Evolutionary conservation across 35 echinoderm and acorn worm species (phyloP).

Genomic region (Hemicentrotus pulcherrimus): DNA sequence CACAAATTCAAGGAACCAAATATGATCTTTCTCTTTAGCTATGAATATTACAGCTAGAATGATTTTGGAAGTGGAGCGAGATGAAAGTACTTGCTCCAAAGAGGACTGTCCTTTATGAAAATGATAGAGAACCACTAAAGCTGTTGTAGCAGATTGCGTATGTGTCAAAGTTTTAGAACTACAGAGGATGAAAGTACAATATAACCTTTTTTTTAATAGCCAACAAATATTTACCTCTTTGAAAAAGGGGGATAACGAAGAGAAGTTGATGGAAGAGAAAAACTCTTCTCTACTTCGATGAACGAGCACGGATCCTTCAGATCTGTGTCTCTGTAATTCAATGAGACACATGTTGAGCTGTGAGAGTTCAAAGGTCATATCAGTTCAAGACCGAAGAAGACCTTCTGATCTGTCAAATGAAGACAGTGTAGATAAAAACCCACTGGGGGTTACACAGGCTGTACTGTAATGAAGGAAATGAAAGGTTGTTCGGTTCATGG

Average conservation of each 20-base stretch:
- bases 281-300: background rate
- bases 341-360: background rate
- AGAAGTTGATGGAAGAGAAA: background rate
- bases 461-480: background rate
- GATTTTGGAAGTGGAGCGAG: no score
- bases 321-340: background rate
- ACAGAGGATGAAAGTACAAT: background rate
- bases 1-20: no score
- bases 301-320: background rate
- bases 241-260: background rate
- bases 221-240: background rate
- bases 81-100: no score
- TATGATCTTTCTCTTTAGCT: no score
- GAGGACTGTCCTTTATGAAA: no score
- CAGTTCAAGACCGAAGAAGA: background rate
- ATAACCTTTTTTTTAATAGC: background rate
- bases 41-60: no score
- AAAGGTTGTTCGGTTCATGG: background rate
- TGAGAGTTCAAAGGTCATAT: background rate
- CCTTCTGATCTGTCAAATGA: background rate
- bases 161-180: background rate
- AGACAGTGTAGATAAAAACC: background rate
- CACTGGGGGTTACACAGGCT: background rate
- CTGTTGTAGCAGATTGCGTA: no score
- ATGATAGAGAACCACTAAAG: no score